phyloP scores from a whole-genome alignment of 1,140 invertebrate species.

The Drosophila baimaii region DNA sequence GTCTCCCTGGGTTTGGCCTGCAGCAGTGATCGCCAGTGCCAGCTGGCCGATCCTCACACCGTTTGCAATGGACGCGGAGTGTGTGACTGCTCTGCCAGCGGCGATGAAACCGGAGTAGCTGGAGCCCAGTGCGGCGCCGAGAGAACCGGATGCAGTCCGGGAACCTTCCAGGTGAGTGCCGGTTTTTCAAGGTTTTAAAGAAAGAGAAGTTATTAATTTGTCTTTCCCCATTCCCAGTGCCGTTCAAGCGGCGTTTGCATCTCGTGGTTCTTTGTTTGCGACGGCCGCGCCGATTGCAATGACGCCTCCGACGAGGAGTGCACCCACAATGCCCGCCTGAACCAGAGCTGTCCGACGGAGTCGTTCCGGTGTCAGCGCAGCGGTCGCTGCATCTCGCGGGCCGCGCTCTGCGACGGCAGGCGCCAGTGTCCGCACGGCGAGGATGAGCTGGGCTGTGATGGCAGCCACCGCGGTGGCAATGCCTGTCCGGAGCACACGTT shows the following conservation, averaged over 20 bases:
- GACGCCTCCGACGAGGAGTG: conserved; percentile 94
- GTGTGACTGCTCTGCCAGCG: conserved; percentile 89
- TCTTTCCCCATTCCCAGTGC: conserved; percentile 85
- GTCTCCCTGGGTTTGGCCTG: conserved; percentile 91
- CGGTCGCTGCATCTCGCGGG: conserved; percentile 90
- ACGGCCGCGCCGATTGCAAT: conserved; percentile 89
- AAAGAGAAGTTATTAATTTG: neutral
- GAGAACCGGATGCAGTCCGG: conserved; percentile 90
- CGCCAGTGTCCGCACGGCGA: conserved; percentile 91
- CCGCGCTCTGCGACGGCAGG: conserved; percentile 90
- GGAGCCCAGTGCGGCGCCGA: conserved; percentile 87
- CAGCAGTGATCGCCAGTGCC: conserved; percentile 90
- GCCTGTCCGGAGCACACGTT: conserved; percentile 92
- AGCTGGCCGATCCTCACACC: conserved; percentile 90
- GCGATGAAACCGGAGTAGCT: conserved; percentile 16
- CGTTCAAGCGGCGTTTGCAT: conserved; percentile 93
- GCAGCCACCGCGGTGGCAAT: conserved; percentile 86
- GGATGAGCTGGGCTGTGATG: conserved; percentile 91
- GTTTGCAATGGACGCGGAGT: conserved; percentile 89
- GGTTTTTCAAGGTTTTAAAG: too few species aligned
- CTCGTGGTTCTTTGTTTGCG: conserved; percentile 96
- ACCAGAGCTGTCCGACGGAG: conserved; percentile 83
- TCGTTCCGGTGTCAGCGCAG: conserved; percentile 88
- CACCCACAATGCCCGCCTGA: conserved; percentile 75
- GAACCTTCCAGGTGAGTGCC: conserved; percentile 91